Percentiles rank a stretch among this genome's conserved stretches.
Conservation (phyloP, 2,113 vertebrate species). For the Mus spicilegus region DNA sequence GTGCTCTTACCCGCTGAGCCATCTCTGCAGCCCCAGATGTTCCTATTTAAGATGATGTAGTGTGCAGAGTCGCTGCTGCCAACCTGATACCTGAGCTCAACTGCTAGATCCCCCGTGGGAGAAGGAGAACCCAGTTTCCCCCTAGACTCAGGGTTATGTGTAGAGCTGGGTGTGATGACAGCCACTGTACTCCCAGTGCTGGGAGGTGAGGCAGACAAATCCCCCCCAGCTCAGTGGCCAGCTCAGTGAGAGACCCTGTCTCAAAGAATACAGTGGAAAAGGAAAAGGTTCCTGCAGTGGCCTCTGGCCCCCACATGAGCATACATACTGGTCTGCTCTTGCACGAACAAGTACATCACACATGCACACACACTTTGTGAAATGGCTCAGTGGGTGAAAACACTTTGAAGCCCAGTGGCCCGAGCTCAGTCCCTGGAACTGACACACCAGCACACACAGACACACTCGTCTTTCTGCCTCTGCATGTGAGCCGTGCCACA, state of each 20-base stretch:
- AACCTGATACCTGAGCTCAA: not conserved
- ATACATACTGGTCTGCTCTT: no score
- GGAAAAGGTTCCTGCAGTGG: not conserved
- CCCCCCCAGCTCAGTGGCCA: not conserved
- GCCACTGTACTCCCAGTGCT: not conserved
- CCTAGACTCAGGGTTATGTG: rapidly evolving
- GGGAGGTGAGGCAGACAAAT: not conserved
- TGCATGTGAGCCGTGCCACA: not conserved
- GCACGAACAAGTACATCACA: no score
- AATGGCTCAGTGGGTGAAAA: not conserved
- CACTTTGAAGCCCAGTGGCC: not conserved
- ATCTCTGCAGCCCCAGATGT: no score
- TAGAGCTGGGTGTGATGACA: not conserved
- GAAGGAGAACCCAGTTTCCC: not conserved
- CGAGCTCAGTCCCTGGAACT: not conserved
- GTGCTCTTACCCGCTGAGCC: no score
- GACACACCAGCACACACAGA: not conserved
- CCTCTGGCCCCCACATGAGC: not conserved
- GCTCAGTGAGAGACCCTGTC: not conserved
- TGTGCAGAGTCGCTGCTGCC: not conserved
- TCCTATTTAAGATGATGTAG: no score
- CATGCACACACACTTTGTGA: not conserved
- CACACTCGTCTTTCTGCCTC: not conserved
- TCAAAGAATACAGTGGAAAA: not conserved
- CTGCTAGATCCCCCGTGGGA: not conserved